Evolutionary conservation across 1,140 invertebrate genomes (phyloP), one percentile per base, ranked within the genome.

Genomic region (Mamestra configurata): DNA sequence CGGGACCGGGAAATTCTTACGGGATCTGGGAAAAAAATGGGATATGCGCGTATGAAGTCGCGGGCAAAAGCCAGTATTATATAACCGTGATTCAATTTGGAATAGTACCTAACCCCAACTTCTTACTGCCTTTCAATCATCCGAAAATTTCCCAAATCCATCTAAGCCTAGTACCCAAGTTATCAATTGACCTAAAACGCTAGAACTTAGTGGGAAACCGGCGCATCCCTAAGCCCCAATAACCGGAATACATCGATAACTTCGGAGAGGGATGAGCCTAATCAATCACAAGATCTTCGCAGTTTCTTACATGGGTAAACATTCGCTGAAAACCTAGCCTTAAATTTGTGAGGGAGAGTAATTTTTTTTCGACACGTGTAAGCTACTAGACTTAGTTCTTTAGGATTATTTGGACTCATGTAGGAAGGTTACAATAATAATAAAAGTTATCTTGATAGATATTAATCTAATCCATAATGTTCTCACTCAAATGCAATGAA

Each of bases 121-220:
- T 18, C 46, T 10, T 10, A 10, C 4, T 22, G 20, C 18, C 51
- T 2, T 11, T 24, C 15, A 55, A 55, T 55, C 53, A 55, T 55
- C 10, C 20, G 40, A 7, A 31, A 40, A 8, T 37, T 64, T 64
- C 35, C n/a, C 31, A 64, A 37, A 8, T 2, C 15, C 6, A 61
- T 35, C 31, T 37, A 61, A 4, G n/a, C n/a, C 20, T 24, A 11
- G 4, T 27, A 24, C 40, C 31, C 6, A 68, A 11, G 22, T 27
- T 24, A 76, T 46, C 73, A 61, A 76, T 76, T 76, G 73, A 49
- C 57, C 73, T 49, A 18, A 61, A 76, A 61, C 20, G 20, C 15
- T n/a, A 37, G 61, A 66, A 53, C 31, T 53, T 73, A 49, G 31
- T 6, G 22, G 55, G 27, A 40, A 35, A 10, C 57, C 24, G 22